Conservation (phyloP, 2,888 invertebrate species). For the Spisula subtruncata region DNA sequence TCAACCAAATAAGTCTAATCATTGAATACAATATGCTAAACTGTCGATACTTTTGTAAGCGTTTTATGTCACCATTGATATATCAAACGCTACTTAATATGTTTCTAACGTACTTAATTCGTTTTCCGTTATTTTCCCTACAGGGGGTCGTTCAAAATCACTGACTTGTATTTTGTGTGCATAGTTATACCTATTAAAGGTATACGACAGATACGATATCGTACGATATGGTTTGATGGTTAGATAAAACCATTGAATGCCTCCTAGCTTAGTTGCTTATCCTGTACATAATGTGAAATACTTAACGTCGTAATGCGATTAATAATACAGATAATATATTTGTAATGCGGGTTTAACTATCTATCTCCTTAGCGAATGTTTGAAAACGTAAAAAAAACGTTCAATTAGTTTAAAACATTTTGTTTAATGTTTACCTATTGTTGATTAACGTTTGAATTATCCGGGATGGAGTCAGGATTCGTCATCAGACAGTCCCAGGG, state of each 20-base stretch:
- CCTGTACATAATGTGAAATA: slow-evolving; percentile 18
- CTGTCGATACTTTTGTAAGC: background rate
- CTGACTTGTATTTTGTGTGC: slow-evolving; percentile 28
- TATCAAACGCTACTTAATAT: slow-evolving; percentile 5
- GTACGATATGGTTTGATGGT: slow-evolving; percentile 30
- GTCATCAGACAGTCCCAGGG: too few relatives aligned
- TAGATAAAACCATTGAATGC: slow-evolving; percentile 33
- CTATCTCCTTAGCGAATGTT: background rate
- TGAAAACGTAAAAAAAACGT: background rate
- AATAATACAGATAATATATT: slow-evolving; percentile 30
- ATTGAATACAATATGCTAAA: background rate
- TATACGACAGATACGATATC: slow-evolving; percentile 10
- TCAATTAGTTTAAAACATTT: background rate
- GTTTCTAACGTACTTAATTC: slow-evolving; percentile 34
- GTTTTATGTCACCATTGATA: background rate
- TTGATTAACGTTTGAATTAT: too few relatives aligned
- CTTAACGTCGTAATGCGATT: slow-evolving; percentile 32
- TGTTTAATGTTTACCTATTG: too few relatives aligned
- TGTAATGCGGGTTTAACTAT: too few relatives aligned
- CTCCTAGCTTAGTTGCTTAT: slow-evolving; percentile 39
- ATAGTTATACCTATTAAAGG: background rate
- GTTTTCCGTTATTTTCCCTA: slow-evolving; percentile 46
- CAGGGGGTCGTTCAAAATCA: slow-evolving; percentile 31
- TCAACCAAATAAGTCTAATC: background rate
- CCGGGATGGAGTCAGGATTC: too few relatives aligned